Base-by-base conservation (phyloP, 2,888 invertebrate genomes). In the Cordylochernes scorpioides region DNA sequence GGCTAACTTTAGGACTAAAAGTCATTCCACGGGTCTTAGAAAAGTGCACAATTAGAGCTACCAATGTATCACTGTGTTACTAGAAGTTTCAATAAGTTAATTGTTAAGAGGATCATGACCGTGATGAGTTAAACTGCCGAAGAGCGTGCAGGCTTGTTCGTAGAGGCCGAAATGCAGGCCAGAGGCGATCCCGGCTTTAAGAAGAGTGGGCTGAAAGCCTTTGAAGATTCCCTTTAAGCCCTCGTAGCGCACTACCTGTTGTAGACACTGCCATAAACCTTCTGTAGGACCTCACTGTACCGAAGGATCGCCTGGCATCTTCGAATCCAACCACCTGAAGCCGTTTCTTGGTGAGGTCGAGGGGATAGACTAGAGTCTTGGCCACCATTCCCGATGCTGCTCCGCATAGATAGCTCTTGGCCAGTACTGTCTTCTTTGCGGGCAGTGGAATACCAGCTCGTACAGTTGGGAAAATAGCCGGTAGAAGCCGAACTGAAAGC, bases 401-500 rank as follows among this genome's bases (percentile, higher is more conserved):
- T 6, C 77, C 77, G 42, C 70, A 65, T n/a, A n/a, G n/a, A n/a
- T n/a, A n/a, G n/a, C n/a, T n/a, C n/a, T n/a, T n/a, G n/a, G n/a
- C n/a, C n/a, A n/a, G n/a, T n/a, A n/a, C n/a, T n/a, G n/a, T n/a
- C n/a, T n/a, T n/a, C n/a, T n/a, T n/a, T n/a, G n/a, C n/a, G n/a
- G n/a, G n/a, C n/a, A n/a, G n/a, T n/a, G n/a, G n/a, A n/a, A n/a
- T n/a, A n/a, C n/a, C n/a, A n/a, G n/a, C n/a, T n/a, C n/a, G n/a
- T n/a, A 52, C 10, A 68, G 45, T 38, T 61, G 62, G 38, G 64
- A 66, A 36, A 78, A 68, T n/a, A 71, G 45, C 46, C 71, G 68
- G 54, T 88, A 94, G 27, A 74, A 67, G 48, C 71, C 70, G 60
- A 94, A 94, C 51, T 86, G 82, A 7, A 77, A 61, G 4, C 84